Conservation (phyloP, 2,797 vertebrate genomes). For the Dermochelys coriacea region DNA sequence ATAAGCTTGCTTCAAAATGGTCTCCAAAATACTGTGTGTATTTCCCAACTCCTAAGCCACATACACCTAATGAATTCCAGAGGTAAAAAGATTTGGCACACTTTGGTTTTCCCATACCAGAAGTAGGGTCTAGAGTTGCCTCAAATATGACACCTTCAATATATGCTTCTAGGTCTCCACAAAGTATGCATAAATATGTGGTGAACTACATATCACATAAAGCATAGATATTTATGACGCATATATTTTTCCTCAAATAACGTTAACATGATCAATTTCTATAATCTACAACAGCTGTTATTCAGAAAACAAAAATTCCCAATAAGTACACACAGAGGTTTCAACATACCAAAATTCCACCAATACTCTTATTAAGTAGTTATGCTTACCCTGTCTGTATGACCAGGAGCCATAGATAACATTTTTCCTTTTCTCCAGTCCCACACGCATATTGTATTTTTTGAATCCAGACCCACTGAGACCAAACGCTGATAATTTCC, state of each 20-base stretch:
- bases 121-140: neutral
- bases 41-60: neutral
- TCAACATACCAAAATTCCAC: neutral
- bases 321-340: fast-evolving
- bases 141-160: constrained; percentile 12
- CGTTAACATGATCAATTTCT: neutral
- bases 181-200: neutral
- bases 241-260: neutral
- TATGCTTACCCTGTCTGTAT: constrained; percentile 94
- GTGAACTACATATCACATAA: fast-evolving
- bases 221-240: neutral
- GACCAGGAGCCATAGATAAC: constrained; percentile 95
- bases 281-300: neutral
- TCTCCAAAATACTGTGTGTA: neutral
- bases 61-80: neutral
- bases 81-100: neutral
- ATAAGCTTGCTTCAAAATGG: neutral
- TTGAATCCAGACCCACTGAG: constrained; percentile 98
- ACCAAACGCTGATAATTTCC: constrained; percentile 90
- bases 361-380: neutral
- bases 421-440: constrained; percentile 98
- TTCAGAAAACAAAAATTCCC: neutral
- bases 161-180: neutral
- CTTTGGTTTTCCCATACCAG: constrained; percentile 27
- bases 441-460: constrained; percentile 99